A percentile compares a stretch with the other conserved stretches of the same genome.
Conservation (phyloP, 2,888 invertebrate species). For the Eristalis pertinax region DNA sequence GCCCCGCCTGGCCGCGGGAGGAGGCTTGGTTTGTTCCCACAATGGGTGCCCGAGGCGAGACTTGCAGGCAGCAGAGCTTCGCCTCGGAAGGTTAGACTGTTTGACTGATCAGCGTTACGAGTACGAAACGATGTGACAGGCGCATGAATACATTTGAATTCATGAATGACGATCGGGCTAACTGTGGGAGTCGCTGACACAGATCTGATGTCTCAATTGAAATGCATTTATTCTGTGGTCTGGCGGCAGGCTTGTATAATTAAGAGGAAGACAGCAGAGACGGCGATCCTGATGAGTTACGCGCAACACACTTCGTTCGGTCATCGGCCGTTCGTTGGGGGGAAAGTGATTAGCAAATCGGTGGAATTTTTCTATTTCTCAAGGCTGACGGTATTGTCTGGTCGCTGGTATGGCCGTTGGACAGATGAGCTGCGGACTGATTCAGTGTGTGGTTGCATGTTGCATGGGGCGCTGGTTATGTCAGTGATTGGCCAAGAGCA, state of each 20-base stretch:
- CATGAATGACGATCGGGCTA: constrained; percentile 35
- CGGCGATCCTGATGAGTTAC: background rate
- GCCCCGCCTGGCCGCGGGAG: background rate
- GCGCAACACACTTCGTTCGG: background rate
- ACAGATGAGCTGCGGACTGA: background rate
- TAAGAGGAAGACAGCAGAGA: background rate
- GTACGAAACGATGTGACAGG: background rate
- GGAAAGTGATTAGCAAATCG: background rate
- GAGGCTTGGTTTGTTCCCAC: background rate
- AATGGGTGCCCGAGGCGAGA: background rate
- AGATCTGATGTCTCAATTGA: constrained; percentile 44
- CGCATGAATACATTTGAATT: constrained; percentile 53
- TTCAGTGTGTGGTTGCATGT: background rate
- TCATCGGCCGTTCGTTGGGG: background rate
- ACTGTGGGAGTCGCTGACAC: constrained; percentile 48
- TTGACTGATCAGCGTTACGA: background rate
- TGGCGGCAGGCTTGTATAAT: background rate
- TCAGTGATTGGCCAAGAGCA: background rate
- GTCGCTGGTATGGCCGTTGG: too few relatives aligned
- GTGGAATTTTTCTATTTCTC: background rate
- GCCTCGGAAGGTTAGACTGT: background rate
- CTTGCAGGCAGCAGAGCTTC: background rate
- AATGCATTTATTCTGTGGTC: constrained; percentile 27
- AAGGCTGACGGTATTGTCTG: background rate
- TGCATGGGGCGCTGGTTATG: background rate